Conservation (phyloP, 2,113 vertebrate species). For the Heptranchias perlo region DNA sequence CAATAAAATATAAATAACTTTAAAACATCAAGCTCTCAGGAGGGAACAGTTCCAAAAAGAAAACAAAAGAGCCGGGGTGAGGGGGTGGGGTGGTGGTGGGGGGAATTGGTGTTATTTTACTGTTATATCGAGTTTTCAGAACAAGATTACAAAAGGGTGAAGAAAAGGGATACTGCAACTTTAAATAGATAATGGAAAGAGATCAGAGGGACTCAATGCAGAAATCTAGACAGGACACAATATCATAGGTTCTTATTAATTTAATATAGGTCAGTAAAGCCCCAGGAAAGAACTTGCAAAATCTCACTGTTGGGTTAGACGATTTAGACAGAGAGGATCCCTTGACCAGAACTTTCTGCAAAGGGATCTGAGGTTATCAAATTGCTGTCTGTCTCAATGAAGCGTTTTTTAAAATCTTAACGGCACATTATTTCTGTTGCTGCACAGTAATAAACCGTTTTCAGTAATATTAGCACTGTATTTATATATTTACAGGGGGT, state of each 20-base stretch:
- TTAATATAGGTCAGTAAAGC: not conserved
- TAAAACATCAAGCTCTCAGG: not conserved
- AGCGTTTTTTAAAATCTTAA: not conserved
- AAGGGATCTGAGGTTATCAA: not conserved
- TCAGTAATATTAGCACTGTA: not conserved
- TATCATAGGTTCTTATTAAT: not conserved
- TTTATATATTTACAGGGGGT: not conserved
- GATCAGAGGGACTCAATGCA: not conserved
- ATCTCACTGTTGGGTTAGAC: no score
- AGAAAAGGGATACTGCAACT: not conserved
- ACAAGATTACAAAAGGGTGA: not conserved
- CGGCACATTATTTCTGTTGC: not conserved
- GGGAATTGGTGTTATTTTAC: no score
- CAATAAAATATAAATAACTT: slow-evolving; percentile 34
- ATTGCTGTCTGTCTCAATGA: not conserved
- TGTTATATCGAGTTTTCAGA: not conserved
- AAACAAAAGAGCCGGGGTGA: not conserved
- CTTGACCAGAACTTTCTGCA: not conserved
- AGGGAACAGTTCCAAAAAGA: not conserved
- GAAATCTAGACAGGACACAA: not conserved
- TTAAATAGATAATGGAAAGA: not conserved
- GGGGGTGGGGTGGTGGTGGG: not conserved
- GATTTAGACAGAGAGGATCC: not conserved
- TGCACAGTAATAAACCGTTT: not conserved
- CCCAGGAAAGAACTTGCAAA: not conserved